Evolutionary conservation across 2,888 invertebrate genomes (phyloP).

Genomic region (Tetragonisca angustula): DNA sequence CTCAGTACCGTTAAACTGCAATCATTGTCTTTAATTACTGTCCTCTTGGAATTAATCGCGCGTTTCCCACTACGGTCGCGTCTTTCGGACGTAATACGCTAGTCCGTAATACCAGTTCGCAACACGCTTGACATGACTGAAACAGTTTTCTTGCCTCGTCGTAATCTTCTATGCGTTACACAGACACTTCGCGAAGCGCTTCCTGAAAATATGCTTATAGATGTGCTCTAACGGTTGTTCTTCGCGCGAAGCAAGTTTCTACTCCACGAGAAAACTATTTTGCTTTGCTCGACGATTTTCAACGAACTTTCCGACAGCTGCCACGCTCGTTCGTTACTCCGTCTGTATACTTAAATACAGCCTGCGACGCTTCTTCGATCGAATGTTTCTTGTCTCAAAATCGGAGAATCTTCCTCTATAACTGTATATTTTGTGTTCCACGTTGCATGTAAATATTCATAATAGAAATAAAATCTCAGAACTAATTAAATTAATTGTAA

Average conservation of each 20-base stretch:
- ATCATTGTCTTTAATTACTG: slow-evolving; percentile 17
- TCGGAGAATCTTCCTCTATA: not conserved
- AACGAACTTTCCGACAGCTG: not conserved
- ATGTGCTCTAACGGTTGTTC: slow-evolving; percentile 31
- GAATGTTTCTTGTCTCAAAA: too few relatives aligned
- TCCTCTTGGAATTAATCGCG: slow-evolving; percentile 21
- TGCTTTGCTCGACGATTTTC: slow-evolving; percentile 2
- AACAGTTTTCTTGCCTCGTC: slow-evolving; percentile 9
- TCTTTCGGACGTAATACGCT: not conserved
- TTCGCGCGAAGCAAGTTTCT: slow-evolving; percentile 22
- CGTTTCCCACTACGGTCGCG: not conserved
- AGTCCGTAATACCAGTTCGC: not conserved
- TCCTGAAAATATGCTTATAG: slow-evolving; percentile 20
- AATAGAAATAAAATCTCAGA: too few relatives aligned
- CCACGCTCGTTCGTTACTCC: slow-evolving; percentile 3
- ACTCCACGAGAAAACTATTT: slow-evolving; percentile 5
- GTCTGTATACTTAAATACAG: not conserved
- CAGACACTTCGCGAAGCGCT: not conserved
- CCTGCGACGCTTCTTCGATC: too few relatives aligned
- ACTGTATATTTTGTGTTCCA: not conserved
- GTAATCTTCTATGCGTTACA: slow-evolving; percentile 14
- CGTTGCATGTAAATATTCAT: too few relatives aligned
- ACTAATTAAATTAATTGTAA: too few relatives aligned
- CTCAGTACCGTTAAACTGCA: slow-evolving; percentile 4
- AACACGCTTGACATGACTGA: slow-evolving; percentile 3